Conservation (phyloP, 2,113 vertebrate species). For the Grammomys dolichurus region DNA sequence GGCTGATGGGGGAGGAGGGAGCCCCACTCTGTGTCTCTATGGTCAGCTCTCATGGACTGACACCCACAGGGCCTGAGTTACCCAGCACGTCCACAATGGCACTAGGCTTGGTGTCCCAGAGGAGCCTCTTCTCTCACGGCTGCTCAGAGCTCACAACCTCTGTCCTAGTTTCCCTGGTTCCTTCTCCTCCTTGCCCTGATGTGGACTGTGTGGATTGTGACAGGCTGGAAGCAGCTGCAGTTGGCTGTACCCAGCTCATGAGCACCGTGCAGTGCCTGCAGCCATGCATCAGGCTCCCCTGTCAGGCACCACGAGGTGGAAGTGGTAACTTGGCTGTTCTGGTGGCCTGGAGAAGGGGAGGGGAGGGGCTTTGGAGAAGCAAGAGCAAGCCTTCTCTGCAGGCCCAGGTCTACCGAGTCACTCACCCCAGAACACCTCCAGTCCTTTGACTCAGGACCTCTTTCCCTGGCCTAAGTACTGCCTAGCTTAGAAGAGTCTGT, state of each 20-base stretch:
- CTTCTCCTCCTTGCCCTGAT: background rate
- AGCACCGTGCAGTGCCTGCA: background rate
- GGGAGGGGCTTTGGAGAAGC: background rate
- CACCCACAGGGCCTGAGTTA: background rate
- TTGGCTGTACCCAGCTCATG: background rate
- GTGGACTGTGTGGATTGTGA: background rate
- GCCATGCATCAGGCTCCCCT: too few relatives aligned
- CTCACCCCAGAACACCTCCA: background rate
- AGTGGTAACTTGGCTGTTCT: background rate
- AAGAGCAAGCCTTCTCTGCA: background rate
- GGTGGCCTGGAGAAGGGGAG: background rate
- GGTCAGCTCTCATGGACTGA: background rate
- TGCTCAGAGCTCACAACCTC: background rate
- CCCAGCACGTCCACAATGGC: background rate
- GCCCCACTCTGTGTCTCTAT: background rate
- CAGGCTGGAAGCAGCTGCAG: background rate
- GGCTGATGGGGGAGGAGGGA: rapidly evolving
- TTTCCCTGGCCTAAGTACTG: background rate
- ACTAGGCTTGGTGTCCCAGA: too few relatives aligned
- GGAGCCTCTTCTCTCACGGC: background rate
- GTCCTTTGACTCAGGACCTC: background rate
- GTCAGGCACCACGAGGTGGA: background rate
- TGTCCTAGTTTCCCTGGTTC: background rate
- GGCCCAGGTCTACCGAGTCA: background rate
- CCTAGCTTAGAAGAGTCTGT: background rate